Evolutionary conservation across 2,797 vertebrate genomes (phyloP).

Genomic region (Hydrocynus forskahlii): DNA sequence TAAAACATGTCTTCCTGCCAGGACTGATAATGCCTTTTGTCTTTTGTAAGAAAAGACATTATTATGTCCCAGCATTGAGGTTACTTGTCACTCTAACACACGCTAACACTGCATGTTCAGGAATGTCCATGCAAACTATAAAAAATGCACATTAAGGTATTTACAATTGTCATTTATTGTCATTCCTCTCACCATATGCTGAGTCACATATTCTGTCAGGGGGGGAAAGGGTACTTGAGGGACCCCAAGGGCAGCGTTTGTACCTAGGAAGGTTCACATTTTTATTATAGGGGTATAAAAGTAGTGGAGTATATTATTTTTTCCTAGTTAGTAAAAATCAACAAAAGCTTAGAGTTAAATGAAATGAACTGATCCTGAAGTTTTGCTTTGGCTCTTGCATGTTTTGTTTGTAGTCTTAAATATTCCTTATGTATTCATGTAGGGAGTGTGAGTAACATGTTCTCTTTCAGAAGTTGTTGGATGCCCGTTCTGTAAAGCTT

Average conservation of each 20-base stretch:
- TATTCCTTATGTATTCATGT: neutral
- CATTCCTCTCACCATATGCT: neutral
- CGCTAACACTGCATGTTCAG: neutral
- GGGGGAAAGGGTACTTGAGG: too few relatives aligned
- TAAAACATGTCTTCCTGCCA: too few relatives aligned
- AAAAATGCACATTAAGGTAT: neutral
- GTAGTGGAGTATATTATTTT: too few relatives aligned
- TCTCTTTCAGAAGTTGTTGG: neutral
- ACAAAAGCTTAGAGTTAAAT: neutral
- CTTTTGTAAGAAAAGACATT: too few relatives aligned
- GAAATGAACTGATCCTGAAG: neutral
- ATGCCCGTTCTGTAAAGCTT: neutral
- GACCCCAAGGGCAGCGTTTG: too few relatives aligned
- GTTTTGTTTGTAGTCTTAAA: neutral
- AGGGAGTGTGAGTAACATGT: neutral
- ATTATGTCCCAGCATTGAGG: neutral
- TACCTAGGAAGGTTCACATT: too few relatives aligned
- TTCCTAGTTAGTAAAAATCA: too few relatives aligned
- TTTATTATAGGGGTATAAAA: too few relatives aligned
- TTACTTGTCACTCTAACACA: conserved; percentile 1
- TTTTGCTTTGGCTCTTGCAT: neutral
- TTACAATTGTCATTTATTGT: neutral
- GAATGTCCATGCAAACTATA: neutral
- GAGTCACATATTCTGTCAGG: too few relatives aligned
- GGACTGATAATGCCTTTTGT: too few relatives aligned